Base-by-base conservation (phyloP, 92 coral and sea anemone genomes). In the Phymanthus crucifer region DNA sequence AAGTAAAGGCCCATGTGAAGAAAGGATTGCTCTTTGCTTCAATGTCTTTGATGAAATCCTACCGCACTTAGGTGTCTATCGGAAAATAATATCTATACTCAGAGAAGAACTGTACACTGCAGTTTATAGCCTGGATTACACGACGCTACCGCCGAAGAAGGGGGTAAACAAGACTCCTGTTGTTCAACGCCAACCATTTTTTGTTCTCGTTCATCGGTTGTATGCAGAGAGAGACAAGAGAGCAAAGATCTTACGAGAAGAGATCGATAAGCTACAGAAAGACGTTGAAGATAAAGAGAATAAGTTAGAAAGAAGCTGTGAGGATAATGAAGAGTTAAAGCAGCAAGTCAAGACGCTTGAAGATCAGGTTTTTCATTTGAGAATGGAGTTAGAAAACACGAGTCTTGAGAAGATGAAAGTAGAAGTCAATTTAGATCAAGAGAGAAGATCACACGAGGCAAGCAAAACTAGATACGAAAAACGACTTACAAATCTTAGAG, bases 21-120 rank as follows among this genome's bases (percentile, higher is more conserved):
- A 84, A 19, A 87, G 91, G 58, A 89, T 91, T 84, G 74, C 94
- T 19, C 90, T 93, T 72, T 96, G 98, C 68, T 96, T 96, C 57
- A 83, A 88, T 75, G 97, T 93, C 11, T 87, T 93, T 58, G 99
- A 96, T 71, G 97, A 96, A 69, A 87, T 96, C 26, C 73, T 93
- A 61, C 94, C 96, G 4, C 81, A 81, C 67, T 68, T 96, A 48
- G 97, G 99, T 21, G 94, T 93, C 26, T 93, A 96, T 57, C 94
- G 93, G 33, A 91, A 88, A 64, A 85, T 96, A 68, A 85, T 96
- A 81, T 81, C 81, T 48, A 89, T 93, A 92, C 86, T 96, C 4
- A 93, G 99, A 46, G 97, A 91, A 43, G 94, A 96, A 61, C 77
- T 93, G 5, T 96, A 96, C 91, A 90, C 91, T 12, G 96, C 97